phyloP scores from a whole-genome alignment of 1,140 invertebrate genomes.

The Neodiprion lecontei region DNA sequence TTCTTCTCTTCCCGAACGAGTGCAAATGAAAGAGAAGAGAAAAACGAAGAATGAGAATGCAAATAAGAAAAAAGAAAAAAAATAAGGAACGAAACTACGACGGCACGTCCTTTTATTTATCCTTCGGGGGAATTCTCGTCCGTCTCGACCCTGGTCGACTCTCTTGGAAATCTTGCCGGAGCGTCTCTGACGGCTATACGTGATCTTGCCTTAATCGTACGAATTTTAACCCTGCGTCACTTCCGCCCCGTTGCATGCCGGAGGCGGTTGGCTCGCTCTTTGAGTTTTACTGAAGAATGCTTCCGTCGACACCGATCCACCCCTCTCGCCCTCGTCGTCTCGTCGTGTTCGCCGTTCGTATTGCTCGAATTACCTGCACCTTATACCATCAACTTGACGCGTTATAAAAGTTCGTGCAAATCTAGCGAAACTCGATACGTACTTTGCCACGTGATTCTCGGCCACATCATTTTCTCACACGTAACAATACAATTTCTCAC shows the following conservation, averaged over 20 bases:
- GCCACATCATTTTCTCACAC: too few species aligned
- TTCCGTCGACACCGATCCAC: neutral
- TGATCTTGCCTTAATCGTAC: constrained; percentile 45
- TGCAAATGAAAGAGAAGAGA: constrained; percentile 6
- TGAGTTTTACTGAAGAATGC: neutral
- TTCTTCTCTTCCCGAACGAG: constrained; percentile 9
- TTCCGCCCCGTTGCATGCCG: constrained; percentile 22
- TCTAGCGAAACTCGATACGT: too few species aligned
- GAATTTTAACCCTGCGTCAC: constrained; percentile 36
- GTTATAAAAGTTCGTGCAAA: too few species aligned
- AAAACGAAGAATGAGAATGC: constrained; percentile 2
- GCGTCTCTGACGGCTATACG: constrained; percentile 32
- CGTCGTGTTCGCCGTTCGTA: too few species aligned
- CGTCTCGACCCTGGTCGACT: too few species aligned
- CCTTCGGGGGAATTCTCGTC: too few species aligned
- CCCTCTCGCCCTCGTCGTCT: too few species aligned
- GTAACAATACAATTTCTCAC: too few species aligned
- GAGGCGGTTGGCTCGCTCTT: neutral
- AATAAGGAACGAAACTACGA: constrained; percentile 12
- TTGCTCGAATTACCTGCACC: too few species aligned
- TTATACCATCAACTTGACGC: too few species aligned
- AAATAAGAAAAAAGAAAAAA: neutral
- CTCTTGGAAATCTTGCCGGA: constrained; percentile 23
- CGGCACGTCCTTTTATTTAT: neutral
- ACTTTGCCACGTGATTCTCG: too few species aligned